Evolutionary conservation across 1,140 invertebrate species (phyloP).

Genomic region (Drosophila subpulchrella): DNA sequence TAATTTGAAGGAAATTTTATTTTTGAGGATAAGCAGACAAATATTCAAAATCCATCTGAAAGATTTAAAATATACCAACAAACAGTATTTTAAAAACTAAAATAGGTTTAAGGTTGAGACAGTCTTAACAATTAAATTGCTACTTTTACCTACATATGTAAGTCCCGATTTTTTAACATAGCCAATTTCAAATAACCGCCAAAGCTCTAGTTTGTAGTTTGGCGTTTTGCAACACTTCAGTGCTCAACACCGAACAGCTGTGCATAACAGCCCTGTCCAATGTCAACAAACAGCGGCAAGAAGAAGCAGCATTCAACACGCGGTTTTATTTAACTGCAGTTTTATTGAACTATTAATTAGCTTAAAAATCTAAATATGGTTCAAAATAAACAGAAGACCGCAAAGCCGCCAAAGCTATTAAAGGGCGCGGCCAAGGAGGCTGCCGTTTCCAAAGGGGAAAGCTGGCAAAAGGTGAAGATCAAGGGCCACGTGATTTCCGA

Average conservation of each 20-base stretch:
- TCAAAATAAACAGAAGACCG: conserved; percentile 26
- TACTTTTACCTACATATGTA: no score
- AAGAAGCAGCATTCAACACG: conserved; percentile 41
- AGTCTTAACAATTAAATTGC: no score
- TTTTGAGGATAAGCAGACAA: no score
- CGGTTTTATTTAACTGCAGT: conserved; percentile 30
- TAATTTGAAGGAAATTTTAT: no score
- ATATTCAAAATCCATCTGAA: no score
- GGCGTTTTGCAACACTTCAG: conserved; percentile 24
- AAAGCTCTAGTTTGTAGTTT: background rate
- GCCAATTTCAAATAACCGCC: background rate
- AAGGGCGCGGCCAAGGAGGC: background rate
- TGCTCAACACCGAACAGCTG: conserved; percentile 23
- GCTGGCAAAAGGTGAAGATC: conserved; percentile 82
- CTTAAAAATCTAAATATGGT: conserved; percentile 29
- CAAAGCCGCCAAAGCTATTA: conserved; percentile 18
- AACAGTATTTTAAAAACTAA: no score
- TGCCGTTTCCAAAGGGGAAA: conserved; percentile 24
- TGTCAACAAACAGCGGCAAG: conserved; percentile 46
- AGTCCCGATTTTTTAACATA: background rate
- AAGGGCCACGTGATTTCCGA: conserved; percentile 80
- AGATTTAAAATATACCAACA: no score
- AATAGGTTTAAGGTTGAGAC: no score
- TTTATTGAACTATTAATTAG: conserved; percentile 6
- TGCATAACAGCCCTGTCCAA: conserved; percentile 31